Evolutionary conservation across 2,888 invertebrate genomes (phyloP), one percentile per base, ranked within the genome.

Genomic region (Adelphocoris suturalis): DNA sequence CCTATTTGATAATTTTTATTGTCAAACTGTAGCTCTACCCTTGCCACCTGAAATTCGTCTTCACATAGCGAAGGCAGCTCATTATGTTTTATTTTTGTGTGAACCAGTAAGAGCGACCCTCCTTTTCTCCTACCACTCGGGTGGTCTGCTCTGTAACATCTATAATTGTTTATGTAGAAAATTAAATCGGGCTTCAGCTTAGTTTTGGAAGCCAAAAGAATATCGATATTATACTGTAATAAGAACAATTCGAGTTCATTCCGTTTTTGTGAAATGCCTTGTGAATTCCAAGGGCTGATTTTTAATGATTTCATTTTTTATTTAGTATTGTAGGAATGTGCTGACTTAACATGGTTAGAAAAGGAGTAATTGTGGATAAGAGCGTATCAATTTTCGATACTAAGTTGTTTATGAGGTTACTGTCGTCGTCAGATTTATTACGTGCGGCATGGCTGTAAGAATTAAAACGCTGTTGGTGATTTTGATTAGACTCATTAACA

Each of bases 71-170:
- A 27, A 7, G 28, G 78, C 16, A 78, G 78, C 47, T 78, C 78
- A 47, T 13, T 47, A 78, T 78, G 78, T 27, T 27, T 78, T n/a
- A 78, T 19, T 16, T 78, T 37, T 4, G 78, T 46, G 37, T 27
- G 78, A 23, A 78, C 23, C 78, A 78, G 78, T n/a, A 78, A 19
- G 9, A 78, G 27, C 23, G 78, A 78, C 14, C 28, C 28, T 23
- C 28, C 78, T n/a, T 78, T 78, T 27, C 78, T 37, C 46, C 78
- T n/a, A n/a, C 78, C 78, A 76, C 76, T 76, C 14, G 76, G 76
- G 11, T 76, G 76, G 11, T 76, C 76, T 2, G 76, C 27, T 28
- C 78, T 37, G 19, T 27, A 78, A n/a, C 78, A 78, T 78, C 23
- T 78, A n/a, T 46, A 78, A 14, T 47, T 16, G n/a, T 78, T n/a